Conservation (phyloP, 1,140 invertebrate genomes). For the Arctopsyche grandis region DNA sequence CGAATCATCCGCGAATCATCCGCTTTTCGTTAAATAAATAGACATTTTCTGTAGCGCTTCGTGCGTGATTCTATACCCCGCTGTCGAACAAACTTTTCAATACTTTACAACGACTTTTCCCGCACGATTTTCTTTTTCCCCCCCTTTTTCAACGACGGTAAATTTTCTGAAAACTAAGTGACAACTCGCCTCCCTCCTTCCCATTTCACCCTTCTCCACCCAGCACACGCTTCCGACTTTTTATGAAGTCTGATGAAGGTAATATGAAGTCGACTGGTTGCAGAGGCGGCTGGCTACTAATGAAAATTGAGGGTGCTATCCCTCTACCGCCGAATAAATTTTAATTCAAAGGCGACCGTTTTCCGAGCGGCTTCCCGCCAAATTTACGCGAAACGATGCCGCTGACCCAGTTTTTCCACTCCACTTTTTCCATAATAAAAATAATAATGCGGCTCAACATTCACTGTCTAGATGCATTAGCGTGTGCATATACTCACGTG, state of each 20-base stretch:
- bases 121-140: neutral
- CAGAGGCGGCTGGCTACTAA: conserved; percentile 14
- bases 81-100: conserved; percentile 21
- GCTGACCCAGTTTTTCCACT: conserved; percentile 16
- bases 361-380: neutral
- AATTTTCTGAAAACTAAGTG: conserved; percentile 26
- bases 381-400: neutral
- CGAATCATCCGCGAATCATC: too few species aligned
- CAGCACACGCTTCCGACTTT: neutral
- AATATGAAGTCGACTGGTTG: conserved; percentile 1
- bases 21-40: too few species aligned
- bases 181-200: conserved; percentile 5
- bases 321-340: conserved; percentile 33
- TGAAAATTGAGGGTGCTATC: conserved; percentile 34
- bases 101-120: conserved; percentile 9
- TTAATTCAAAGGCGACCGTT: conserved; percentile 35
- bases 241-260: conserved; percentile 37
- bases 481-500: too few species aligned
- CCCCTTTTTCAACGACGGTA: neutral
- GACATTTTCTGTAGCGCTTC: too few species aligned
- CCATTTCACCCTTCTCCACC: too few species aligned
- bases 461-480: neutral
- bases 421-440: neutral
- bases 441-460: neutral
- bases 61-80: neutral